phyloP scores from a whole-genome alignment of 1,140 invertebrate species.

The Lerema accius region DNA sequence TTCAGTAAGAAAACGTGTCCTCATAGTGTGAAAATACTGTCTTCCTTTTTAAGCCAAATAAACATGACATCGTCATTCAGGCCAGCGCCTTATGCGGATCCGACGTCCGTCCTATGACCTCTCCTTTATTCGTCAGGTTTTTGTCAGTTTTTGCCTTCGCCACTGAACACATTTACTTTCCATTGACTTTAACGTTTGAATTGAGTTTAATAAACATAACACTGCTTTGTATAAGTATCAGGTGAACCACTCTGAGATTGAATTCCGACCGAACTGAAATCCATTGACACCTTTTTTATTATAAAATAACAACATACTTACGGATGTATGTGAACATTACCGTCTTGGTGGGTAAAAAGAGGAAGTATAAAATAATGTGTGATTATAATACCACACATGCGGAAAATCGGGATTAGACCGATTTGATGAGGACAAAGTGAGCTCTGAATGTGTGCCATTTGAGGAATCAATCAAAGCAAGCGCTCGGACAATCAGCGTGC shows the following conservation, averaged over 20 bases:
- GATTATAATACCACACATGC: neutral
- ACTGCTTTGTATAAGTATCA: no score
- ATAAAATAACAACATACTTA: no score
- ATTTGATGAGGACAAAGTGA: constrained; percentile 53
- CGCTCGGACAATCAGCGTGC: constrained; percentile 72
- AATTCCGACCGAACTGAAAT: no score
- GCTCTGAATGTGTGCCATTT: constrained; percentile 62
- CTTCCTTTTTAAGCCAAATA: constrained; percentile 71
- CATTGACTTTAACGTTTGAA: constrained; percentile 53
- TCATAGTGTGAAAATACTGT: constrained; percentile 53
- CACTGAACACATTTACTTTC: constrained; percentile 58
- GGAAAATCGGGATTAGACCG: constrained; percentile 22
- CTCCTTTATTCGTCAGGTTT: constrained; percentile 69
- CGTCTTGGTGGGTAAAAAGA: no score
- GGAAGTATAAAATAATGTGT: neutral
- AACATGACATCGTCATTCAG: constrained; percentile 76
- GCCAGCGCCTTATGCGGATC: constrained; percentile 49
- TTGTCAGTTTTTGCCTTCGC: constrained; percentile 63
- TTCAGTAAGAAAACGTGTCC: constrained; percentile 43
- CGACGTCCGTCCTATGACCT: constrained; percentile 60
- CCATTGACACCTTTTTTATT: no score
- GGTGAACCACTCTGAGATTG: no score
- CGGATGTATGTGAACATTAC: no score
- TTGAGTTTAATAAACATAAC: constrained; percentile 51
- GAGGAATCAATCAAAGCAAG: constrained; percentile 74